Percentiles rank a stretch among this genome's conserved stretches.
Evolutionary conservation across 1,140 invertebrate genomes (phyloP).

Genomic region (Babylonia areolata): DNA sequence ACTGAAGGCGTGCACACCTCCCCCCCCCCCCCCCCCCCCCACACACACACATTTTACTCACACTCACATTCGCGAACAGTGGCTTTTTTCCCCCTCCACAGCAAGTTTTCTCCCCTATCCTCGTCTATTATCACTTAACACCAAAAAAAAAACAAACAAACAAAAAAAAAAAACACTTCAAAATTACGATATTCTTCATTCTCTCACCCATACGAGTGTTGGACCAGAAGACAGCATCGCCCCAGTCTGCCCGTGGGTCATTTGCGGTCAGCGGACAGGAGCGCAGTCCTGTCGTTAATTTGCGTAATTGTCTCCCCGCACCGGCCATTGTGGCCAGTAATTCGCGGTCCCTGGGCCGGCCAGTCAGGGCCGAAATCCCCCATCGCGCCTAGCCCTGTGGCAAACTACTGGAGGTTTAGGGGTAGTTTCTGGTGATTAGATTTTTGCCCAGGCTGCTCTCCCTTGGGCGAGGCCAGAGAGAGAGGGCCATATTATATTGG

Average conservation of each 20-base stretch:
- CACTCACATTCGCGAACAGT: no score
- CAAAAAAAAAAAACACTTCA: not conserved
- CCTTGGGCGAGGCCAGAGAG: not conserved
- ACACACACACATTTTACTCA: no score
- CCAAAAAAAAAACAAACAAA: not conserved
- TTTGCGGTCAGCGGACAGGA: not conserved
- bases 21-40: no score
- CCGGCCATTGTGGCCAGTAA: not conserved
- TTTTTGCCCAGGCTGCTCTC: slow-evolving; percentile 21
- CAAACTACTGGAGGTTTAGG: not conserved
- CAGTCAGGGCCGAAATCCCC: not conserved
- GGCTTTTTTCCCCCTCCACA: no score
- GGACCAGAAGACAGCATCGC: not conserved
- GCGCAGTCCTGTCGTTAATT: slow-evolving; percentile 25
- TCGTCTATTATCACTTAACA: no score
- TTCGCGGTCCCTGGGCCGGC: not conserved
- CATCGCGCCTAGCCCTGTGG: not conserved
- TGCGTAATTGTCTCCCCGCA: slow-evolving; percentile 26
- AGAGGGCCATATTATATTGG: slow-evolving; percentile 24
- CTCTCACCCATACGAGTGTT: not conserved
- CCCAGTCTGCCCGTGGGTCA: not conserved
- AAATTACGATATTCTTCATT: not conserved
- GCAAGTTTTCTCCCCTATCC: no score
- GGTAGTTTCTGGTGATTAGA: slow-evolving; percentile 29
- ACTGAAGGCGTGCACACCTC: no score